phyloP scores from a whole-genome alignment of 2,888 invertebrate species.

The Parnassius orleans region DNA sequence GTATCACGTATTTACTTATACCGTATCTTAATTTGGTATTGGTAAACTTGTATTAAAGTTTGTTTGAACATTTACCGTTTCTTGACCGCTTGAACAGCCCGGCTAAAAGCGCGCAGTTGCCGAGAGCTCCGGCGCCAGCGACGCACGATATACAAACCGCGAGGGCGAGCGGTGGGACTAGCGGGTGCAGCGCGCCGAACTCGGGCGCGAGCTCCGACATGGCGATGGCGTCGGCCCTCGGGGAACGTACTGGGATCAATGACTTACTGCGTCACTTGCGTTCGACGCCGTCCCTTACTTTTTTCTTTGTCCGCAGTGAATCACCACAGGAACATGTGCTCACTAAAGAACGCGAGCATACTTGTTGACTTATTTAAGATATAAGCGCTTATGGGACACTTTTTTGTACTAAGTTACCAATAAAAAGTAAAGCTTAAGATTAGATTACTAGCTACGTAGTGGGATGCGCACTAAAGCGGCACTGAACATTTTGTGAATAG shows the following conservation, averaged over 20 bases:
- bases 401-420: constrained; percentile 5
- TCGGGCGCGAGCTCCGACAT: constrained; percentile 57
- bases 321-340: constrained; percentile 70
- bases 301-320: constrained; percentile 64
- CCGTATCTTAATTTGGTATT: neutral
- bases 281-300: constrained; percentile 63
- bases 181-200: constrained; percentile 41
- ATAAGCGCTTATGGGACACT: neutral
- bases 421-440: constrained; percentile 22
- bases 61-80: constrained; percentile 60
- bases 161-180: constrained; percentile 62
- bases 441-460: constrained; percentile 20
- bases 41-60: constrained; percentile 25
- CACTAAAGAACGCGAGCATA: constrained; percentile 47
- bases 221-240: constrained; percentile 66
- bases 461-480: constrained; percentile 20
- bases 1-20: no score
- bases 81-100: constrained; percentile 67
- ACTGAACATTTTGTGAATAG: constrained; percentile 26
- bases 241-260: constrained; percentile 76
- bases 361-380: constrained; percentile 12
- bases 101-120: constrained; percentile 66
- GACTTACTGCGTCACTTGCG: constrained; percentile 72
- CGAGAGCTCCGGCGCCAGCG: constrained; percentile 69
- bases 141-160: constrained; percentile 58